Base-by-base conservation (phyloP, 2,888 invertebrate genomes). In the Matsumyia berberina region DNA sequence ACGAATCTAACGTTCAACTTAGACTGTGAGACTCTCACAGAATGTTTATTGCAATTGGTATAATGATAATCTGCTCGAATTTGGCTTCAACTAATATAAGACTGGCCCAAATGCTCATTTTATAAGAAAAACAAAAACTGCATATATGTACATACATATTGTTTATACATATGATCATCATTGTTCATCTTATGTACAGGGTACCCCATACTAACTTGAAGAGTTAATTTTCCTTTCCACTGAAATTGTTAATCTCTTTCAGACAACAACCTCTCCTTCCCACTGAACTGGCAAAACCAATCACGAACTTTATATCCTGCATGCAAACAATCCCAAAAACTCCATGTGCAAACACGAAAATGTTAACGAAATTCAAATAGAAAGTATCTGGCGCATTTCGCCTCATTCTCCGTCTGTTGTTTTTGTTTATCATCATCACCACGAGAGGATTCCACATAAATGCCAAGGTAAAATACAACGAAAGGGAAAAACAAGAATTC, bases 331-430 rank as follows among this genome's bases (percentile, higher is more conserved):
- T 29, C 62, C 64, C 64, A 55, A 64, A 73, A 83, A 74, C 64
- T 72, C 70, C 72, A 78, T 83, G 57, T 80, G 85, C 70, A 85
- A 79, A 85, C 76, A 70, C 64, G 15, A 58, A 55, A 85, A 74
- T 74, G 35, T 74, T 85, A 85, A 85, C 85, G 85, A 85, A 85
- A 80, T 80, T 76, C 85, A 85, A 85, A 85, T 70, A 85, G 58
- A 85, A 79, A 79, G 46, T 67, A 57, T 60, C 49, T 69, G 44
- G 35, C 67, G 60, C 62, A 42, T 44, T 66, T 49, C 17, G 33
- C 15, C 24, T 42, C 9, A 3, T 24, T 24, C n/a, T n/a, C 33
- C 35, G 37, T 55, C 55, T 62, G 53, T 69, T 85, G 57, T 37
- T 64, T 70, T 79, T 85, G 74, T 85, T 85, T 80, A 85, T 66